phyloP scores from a whole-genome alignment of 2,888 invertebrate species.

The Suillia variegata region DNA sequence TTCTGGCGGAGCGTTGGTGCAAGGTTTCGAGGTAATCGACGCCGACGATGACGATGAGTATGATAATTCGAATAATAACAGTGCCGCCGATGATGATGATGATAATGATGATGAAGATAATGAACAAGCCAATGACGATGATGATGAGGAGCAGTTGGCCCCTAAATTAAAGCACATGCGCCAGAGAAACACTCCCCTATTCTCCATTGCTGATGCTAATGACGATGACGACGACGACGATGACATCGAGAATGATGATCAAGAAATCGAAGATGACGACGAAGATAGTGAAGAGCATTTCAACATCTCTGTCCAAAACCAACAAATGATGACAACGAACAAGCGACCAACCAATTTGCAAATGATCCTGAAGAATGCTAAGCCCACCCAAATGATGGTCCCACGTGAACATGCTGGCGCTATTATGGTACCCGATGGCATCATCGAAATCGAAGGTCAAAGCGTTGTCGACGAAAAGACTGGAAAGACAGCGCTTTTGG shows the following conservation, averaged over 20 bases:
- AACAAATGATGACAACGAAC: conserved; percentile 6
- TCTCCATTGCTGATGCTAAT: no score
- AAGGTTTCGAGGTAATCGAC: conserved; percentile 42
- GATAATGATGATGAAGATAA: conserved; percentile 20
- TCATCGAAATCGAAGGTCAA: conserved; percentile 52
- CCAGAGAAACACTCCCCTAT: not conserved
- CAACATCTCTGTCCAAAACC: not conserved
- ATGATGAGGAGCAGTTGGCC: conserved; percentile 20
- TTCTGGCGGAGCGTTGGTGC: conserved; percentile 39
- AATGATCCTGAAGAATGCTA: conserved; percentile 37
- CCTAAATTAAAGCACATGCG: not conserved
- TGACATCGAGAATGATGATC: conserved; percentile 14
- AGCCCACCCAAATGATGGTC: conserved; percentile 45
- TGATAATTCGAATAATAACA: conserved; percentile 17
- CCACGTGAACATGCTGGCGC: conserved; percentile 48
- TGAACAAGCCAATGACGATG: conserved; percentile 1
- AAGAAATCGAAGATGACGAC: conserved; percentile 10
- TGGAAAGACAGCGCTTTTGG: conserved; percentile 46
- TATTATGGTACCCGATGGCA: conserved; percentile 50
- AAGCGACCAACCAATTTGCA: conserved; percentile 15
- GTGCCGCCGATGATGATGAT: conserved; percentile 21
- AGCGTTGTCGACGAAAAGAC: conserved; percentile 51
- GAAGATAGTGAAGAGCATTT: not conserved
- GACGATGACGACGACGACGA: conserved; percentile 17
- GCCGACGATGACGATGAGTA: conserved; percentile 32